Percentiles rank a stretch among this genome's conserved stretches.
phyloP scores from a whole-genome alignment of 2,888 invertebrate genomes.

The Oscheius sp. region DNA sequence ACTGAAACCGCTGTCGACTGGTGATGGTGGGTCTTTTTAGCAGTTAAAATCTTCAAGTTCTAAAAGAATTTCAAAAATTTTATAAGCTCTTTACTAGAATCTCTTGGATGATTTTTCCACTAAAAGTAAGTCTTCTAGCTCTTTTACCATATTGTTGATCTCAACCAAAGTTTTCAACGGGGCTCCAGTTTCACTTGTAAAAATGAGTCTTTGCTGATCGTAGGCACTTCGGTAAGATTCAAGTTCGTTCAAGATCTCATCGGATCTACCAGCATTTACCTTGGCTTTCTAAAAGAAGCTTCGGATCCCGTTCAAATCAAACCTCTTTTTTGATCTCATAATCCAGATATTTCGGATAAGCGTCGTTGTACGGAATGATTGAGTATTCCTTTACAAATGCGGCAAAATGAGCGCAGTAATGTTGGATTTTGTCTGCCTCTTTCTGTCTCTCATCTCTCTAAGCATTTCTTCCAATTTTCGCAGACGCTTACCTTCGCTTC shows the following conservation, averaged over 20 bases:
- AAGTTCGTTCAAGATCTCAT: neutral
- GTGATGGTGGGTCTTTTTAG: too few relatives aligned
- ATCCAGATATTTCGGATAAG: neutral
- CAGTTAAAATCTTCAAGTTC: too few relatives aligned
- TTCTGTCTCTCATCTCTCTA: neutral
- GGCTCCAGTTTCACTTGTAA: neutral
- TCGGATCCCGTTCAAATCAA: too few relatives aligned
- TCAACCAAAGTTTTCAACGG: neutral
- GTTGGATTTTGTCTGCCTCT: neutral
- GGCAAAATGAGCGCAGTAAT: constrained; percentile 21
- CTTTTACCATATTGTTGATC: neutral
- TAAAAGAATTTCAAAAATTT: too few relatives aligned
- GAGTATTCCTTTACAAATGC: constrained; percentile 8
- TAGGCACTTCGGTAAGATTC: neutral
- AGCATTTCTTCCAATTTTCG: too few relatives aligned
- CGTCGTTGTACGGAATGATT: constrained; percentile 14
- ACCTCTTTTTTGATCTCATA: constrained; percentile 4
- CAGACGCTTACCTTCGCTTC: too few relatives aligned
- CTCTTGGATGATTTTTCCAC: neutral
- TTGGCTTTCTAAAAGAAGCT: neutral
- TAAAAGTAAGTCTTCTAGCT: neutral
- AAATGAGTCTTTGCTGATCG: neutral
- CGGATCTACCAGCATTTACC: neutral
- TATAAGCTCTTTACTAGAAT: too few relatives aligned
- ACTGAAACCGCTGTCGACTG: too few relatives aligned